Evolutionary conservation across 2,888 invertebrate genomes (phyloP).

Genomic region (Ennomos erosarius): DNA sequence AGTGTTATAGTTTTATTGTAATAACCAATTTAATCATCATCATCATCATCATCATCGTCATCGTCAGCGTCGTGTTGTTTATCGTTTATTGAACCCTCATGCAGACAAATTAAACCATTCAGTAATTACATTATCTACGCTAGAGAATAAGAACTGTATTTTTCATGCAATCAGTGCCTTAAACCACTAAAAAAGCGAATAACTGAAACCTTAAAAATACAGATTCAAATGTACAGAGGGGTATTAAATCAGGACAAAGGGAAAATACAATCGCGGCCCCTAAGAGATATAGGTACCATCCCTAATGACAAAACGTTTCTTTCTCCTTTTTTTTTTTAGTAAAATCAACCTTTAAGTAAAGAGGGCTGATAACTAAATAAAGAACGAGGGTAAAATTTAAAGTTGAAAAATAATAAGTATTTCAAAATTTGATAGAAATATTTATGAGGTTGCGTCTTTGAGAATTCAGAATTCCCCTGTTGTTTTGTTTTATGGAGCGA

Average conservation of each 20-base stretch:
- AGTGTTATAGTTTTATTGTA: no score
- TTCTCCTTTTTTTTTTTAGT: constrained; percentile 2
- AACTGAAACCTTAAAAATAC: neutral
- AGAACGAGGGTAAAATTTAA: constrained; percentile 7
- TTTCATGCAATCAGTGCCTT: no score
- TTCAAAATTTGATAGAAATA: neutral
- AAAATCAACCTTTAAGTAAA: constrained; percentile 16
- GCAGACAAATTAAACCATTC: no score
- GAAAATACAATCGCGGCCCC: constrained; percentile 11
- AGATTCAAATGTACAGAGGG: constrained; percentile 15
- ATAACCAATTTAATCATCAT: no score
- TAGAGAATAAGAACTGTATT: no score
- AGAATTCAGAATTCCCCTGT: no score
- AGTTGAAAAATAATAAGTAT: constrained; percentile 7
- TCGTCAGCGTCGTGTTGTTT: no score
- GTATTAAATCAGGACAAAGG: constrained; percentile 16
- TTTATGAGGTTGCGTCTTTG: no score
- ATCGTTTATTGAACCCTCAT: no score
- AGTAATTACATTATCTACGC: no score
- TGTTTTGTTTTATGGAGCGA: no score
- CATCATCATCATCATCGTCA: no score
- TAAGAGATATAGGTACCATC: constrained; percentile 9
- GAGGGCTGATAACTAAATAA: constrained; percentile 8
- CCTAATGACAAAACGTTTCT: constrained; percentile 14
- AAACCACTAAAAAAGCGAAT: neutral